Evolutionary conservation across 2,113 vertebrate genomes (phyloP), one percentile per base, ranked within the genome.

Genomic region (Petroica traversi): DNA sequence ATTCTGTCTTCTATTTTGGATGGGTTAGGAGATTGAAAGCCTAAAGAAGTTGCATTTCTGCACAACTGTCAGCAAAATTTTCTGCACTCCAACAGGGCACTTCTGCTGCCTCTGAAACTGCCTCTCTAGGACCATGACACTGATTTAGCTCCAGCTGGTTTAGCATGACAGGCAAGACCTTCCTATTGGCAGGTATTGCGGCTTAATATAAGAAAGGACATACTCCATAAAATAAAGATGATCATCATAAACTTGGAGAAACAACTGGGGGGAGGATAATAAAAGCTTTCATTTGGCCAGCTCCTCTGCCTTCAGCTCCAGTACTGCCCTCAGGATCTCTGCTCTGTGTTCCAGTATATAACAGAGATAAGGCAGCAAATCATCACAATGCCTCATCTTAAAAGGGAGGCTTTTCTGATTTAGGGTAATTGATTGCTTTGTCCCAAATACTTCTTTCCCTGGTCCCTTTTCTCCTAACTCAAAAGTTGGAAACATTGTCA

Each of bases 401-500:
- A 66, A 93, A 28, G 74, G 63, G 31, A 54, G 26, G 38, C 48
- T 58, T 88, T 74, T 67, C 86, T 76, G 38, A n/a, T 91, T 93
- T 66, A 82, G 78, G 54, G 76, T 88, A 68, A 64, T 54, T 28
- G 40, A 73, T 52, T 85, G 49, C 74, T 91, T 92, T 90, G 52
- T 67, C 89, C 75, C 52, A 78, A 85, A 63, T 88, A 73, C 73
- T 26, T 96, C 80, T 95, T 93, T 96, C 63, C 34, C 80, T 87
- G 59, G 63, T 91, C 52, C 76, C 52, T 90, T 93, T 78, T 92
- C 63, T 88, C 46, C 40, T 75, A 76, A 73, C 82, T 92, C 26
- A n/a, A 24, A 91, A 88, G 69, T 38, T 92, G 88, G 89, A 81
- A 88, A 78, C 58, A 55, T 78, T 97, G 69, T 95, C 84, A 58